Conservation (phyloP, 2,797 vertebrate species). For the Rhynchotus rufescens region DNA sequence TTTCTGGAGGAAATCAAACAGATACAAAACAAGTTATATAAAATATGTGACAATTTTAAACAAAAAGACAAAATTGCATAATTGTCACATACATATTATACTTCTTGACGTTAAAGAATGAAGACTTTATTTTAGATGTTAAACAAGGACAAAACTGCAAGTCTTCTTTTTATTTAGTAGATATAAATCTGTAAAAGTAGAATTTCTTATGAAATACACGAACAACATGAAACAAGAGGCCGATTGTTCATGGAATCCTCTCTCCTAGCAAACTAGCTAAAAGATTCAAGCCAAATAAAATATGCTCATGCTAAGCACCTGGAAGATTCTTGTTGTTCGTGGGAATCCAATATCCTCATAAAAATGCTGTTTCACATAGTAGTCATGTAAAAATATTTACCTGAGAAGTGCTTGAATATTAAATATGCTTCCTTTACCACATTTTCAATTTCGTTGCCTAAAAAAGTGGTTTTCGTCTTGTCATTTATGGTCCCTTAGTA, state of each 20-base stretch:
- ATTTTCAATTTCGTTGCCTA: not conserved
- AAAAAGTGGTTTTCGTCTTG: not conserved
- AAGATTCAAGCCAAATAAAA: not conserved
- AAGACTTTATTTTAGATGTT: too few relatives aligned
- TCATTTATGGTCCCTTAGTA: not conserved
- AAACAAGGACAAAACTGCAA: not conserved
- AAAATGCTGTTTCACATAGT: not conserved
- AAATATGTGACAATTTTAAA: not conserved
- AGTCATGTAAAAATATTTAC: not conserved
- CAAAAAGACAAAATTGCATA: not conserved
- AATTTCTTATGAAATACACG: not conserved
- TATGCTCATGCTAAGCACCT: not conserved
- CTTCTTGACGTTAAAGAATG: too few relatives aligned
- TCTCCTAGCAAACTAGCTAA: not conserved
- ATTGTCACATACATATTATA: not conserved
- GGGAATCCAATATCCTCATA: not conserved
- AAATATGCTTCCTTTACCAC: not conserved
- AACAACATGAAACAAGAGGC: not conserved
- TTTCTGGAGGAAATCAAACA: not conserved
- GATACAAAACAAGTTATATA: not conserved
- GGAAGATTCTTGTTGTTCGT: not conserved
- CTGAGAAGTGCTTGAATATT: not conserved
- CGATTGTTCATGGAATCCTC: not conserved
- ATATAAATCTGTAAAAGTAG: not conserved
- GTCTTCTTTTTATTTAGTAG: not conserved